A percentile compares a stretch with the other conserved stretches of the same genome.
phyloP scores from a whole-genome alignment of 2,113 vertebrate genomes.

The Nettapus auritus region DNA sequence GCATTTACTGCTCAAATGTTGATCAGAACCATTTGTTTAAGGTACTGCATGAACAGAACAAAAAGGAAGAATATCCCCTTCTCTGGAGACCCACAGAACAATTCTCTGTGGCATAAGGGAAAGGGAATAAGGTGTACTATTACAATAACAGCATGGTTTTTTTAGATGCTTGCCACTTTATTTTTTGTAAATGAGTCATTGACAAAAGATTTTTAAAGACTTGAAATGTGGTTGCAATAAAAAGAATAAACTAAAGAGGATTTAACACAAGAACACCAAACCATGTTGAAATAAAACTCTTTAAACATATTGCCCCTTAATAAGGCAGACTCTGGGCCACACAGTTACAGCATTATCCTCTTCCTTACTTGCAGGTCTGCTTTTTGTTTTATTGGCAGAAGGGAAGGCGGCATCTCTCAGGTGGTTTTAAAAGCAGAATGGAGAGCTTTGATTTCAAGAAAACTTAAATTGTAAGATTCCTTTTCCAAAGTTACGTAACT shows the following conservation, averaged over 20 bases:
- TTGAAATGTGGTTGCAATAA: background rate
- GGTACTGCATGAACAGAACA: background rate
- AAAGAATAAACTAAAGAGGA: background rate
- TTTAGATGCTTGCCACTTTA: background rate
- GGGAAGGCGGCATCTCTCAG: background rate
- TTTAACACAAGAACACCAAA: background rate
- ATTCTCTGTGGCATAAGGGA: background rate
- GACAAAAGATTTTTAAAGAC: background rate
- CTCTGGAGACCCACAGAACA: background rate
- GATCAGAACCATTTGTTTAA: background rate
- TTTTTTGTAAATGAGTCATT: background rate
- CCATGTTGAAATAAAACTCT: background rate
- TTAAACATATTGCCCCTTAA: background rate
- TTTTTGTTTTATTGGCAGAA: background rate
- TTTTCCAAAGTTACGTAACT: background rate
- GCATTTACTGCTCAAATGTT: background rate
- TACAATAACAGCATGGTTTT: background rate
- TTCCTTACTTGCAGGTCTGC: background rate
- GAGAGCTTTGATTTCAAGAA: background rate
- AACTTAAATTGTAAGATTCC: background rate
- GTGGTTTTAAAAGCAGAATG: background rate
- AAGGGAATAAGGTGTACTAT: background rate
- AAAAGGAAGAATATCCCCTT: background rate
- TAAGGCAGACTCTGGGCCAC: background rate
- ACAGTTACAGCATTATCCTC: background rate